Base-by-base conservation (phyloP, 2,113 vertebrate species). In the Platysteira castanea region DNA sequence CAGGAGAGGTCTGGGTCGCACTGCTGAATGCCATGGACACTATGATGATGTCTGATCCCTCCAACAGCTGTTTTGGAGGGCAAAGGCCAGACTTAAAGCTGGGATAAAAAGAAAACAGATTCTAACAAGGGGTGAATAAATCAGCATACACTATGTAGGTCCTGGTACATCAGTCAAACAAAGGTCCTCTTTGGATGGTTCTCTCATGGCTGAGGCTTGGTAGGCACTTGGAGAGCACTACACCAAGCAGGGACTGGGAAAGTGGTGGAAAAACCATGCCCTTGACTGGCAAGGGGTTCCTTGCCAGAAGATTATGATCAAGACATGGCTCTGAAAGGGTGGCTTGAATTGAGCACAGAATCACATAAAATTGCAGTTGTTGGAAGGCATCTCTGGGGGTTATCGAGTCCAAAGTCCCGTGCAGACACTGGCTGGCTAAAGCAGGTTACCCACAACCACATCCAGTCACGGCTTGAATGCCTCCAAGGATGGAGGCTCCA, bases 261-360 rank as follows among this genome's bases (percentile, higher is more conserved):
- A 54, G 6, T 57, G 24, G 26, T 37, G 10, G 28, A 28, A 47
- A 90, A 90, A 31, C 3, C 8, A 23, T n/a, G 16, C 9, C 20
- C 13, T n/a, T n/a, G 17, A 35, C 15, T 50, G 21, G 15, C 42
- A 75, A 15, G 13, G 6, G 10, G 4, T 3, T 68, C 14, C 22
- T n/a, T 65, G 10, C 20, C 15, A 52, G 26, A 57, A 70, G 52
- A 63, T 1, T 0, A 1, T 21, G 18, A 31, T 53, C 20, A 33
- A 50, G 27, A 44, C 12, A 39, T 10, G 14, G 2, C 7, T 57
- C 21, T 5, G 2, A 1, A 56, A 61, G 18, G 2, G 9, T 35
- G 12, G 7, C 13, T 73, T 56, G 27, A 47, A 37, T 8, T n/a
- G 35, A 82, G 39, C 63, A 46, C 11, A 46, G 30, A 67, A 44